Evolutionary conservation across 2,113 vertebrate species (phyloP).

Genomic region (Eretmochelys imbricata): DNA sequence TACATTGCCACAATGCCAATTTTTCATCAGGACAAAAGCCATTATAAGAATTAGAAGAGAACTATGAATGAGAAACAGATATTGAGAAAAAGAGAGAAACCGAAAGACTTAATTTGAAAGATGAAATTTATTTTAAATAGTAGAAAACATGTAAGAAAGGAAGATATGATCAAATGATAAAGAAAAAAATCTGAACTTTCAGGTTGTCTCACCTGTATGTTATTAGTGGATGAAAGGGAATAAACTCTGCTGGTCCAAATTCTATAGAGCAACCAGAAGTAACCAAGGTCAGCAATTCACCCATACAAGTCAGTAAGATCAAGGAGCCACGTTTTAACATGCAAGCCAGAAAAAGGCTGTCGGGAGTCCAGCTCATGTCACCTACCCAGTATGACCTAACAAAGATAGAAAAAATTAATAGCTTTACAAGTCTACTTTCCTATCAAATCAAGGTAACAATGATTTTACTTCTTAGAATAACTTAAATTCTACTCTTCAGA

Average conservation of each 20-base stretch:
- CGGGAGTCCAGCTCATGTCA: conserved; percentile 89
- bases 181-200: background rate
- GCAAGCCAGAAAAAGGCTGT: conserved; percentile 91
- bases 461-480: background rate
- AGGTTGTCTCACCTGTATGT: conserved; percentile 85
- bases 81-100: conserved; percentile 67
- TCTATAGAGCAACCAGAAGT: conserved; percentile 92
- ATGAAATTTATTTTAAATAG: conserved; percentile 17
- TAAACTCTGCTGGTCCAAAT: conserved; percentile 94
- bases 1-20: conserved; percentile 70
- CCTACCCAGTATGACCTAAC: conserved; percentile 95
- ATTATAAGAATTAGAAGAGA: conserved; percentile 79
- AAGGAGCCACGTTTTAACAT: conserved; percentile 94
- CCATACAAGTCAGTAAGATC: conserved; percentile 88
- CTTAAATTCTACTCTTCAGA: background rate
- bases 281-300: conserved; percentile 87
- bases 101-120: conserved; percentile 55
- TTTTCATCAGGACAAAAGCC: conserved; percentile 73
- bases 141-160: conserved; percentile 36
- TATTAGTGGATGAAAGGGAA: conserved; percentile 94
- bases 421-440: background rate
- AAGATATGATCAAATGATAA: conserved; percentile 5
- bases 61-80: conserved; percentile 77
- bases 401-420: background rate
- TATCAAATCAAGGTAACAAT: background rate